Evolutionary conservation across 1,140 invertebrate genomes (phyloP).

Genomic region (Ceratitis capitata): DNA sequence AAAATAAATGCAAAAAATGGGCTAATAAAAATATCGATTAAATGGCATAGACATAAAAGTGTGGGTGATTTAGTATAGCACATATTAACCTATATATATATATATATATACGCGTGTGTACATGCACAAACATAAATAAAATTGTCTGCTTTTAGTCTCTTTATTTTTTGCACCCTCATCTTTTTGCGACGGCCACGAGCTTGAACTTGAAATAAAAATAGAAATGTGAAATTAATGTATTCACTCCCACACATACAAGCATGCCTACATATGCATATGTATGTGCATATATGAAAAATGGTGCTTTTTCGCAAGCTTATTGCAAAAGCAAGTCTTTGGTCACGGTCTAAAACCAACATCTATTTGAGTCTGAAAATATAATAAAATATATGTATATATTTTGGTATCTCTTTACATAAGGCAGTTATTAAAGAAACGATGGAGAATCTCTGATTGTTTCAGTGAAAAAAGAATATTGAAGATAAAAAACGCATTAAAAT

Average conservation of each 20-base stretch:
- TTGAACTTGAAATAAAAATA: constrained; percentile 23
- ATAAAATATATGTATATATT: no score
- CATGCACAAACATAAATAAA: not conserved
- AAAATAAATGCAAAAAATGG: not conserved
- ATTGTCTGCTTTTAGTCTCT: not conserved
- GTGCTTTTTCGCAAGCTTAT: no score
- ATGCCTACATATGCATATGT: not conserved
- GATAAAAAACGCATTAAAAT: no score
- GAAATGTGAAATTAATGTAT: not conserved
- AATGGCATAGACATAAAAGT: not conserved
- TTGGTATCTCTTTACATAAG: no score
- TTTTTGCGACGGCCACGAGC: not conserved
- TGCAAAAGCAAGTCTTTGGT: no score
- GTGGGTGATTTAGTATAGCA: not conserved
- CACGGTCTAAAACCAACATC: no score
- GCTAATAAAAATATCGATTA: constrained; percentile 18
- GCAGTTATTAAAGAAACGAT: no score
- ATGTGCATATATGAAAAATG: not conserved
- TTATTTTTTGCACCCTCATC: not conserved
- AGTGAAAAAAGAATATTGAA: no score
- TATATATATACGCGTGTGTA: not conserved
- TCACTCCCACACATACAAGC: not conserved
- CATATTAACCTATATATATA: not conserved
- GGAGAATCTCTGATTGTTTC: no score
- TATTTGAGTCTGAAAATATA: no score